A percentile compares a stretch with the other conserved stretches of the same genome.
These are phyloP conservation scores for Leptoclinus maculatus DNA, from an alignment of 2,797 vertebrate species.

Conservation along the genomic window DNA sequence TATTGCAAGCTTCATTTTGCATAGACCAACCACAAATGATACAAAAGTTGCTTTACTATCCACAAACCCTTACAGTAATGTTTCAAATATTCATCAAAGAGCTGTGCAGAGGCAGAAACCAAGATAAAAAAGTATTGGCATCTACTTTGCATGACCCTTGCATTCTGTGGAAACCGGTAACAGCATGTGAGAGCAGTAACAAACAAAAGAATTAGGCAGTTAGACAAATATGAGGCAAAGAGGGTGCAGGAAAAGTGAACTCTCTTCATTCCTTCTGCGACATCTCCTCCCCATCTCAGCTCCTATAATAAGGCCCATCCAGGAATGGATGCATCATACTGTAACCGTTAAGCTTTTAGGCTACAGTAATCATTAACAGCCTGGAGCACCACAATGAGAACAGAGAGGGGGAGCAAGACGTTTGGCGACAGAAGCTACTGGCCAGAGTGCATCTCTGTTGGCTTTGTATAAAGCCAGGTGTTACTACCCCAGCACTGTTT, in stretches of 20 bases:
- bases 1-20: neutral
- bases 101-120: neutral
- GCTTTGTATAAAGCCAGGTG: neutral
- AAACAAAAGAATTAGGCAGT: neutral
- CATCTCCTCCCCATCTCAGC: constrained; percentile 41
- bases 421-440: neutral
- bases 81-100: neutral
- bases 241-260: constrained; percentile 6
- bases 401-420: constrained; percentile 56
- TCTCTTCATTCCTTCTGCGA: neutral
- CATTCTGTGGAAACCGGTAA: neutral
- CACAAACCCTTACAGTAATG: neutral
- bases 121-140: neutral
- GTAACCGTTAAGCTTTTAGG: constrained; percentile 63
- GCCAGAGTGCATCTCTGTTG: constrained; percentile 2
- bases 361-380: constrained; percentile 77
- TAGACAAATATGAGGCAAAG: constrained; percentile 31
- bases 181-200: constrained; percentile 6
- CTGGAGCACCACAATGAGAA: constrained; percentile 37
- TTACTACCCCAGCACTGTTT: neutral
- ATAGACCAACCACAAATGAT: neutral
- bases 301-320: constrained; percentile 13
- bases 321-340: constrained; percentile 73
- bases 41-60: neutral
- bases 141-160: neutral